A percentile compares a stretch with the other conserved stretches of the same genome.
Evolutionary conservation across 2,888 invertebrate genomes (phyloP).

Genomic region (Herminia tarsipennalis): DNA sequence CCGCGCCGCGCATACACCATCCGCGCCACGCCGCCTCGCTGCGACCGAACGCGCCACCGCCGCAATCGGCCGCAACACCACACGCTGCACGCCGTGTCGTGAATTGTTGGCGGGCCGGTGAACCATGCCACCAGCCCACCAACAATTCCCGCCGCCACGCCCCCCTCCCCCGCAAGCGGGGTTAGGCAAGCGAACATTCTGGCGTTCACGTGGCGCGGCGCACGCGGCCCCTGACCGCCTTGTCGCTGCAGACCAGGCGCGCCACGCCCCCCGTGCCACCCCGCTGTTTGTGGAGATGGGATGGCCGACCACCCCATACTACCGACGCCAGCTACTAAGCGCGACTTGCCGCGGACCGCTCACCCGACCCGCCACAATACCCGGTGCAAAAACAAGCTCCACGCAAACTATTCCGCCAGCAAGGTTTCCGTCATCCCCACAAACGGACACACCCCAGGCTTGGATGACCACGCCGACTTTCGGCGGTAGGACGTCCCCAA

Average conservation of each 20-base stretch:
- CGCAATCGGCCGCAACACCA: neutral
- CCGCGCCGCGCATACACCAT: neutral
- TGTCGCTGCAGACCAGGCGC: neutral
- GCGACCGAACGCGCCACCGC: neutral
- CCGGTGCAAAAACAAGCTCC: neutral
- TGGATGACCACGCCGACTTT: neutral
- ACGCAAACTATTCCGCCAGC: neutral
- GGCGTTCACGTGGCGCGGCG: neutral
- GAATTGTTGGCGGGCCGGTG: neutral
- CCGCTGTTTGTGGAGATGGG: too few species aligned
- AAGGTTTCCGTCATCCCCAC: neutral
- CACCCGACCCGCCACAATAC: neutral
- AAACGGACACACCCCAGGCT: neutral
- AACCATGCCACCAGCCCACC: neutral
- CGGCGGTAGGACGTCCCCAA: neutral
- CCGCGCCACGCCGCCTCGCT: neutral
- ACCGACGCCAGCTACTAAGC: neutral
- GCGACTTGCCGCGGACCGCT: too few species aligned
- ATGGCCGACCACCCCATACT: neutral
- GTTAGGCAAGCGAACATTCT: neutral
- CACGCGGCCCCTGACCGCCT: neutral
- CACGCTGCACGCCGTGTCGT: neutral
- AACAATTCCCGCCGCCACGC: too few species aligned
- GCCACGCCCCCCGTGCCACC: neutral
- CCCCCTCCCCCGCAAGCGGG: neutral